phyloP scores from a whole-genome alignment of 2,888 invertebrate species.

The Epinotia brunnichana region DNA sequence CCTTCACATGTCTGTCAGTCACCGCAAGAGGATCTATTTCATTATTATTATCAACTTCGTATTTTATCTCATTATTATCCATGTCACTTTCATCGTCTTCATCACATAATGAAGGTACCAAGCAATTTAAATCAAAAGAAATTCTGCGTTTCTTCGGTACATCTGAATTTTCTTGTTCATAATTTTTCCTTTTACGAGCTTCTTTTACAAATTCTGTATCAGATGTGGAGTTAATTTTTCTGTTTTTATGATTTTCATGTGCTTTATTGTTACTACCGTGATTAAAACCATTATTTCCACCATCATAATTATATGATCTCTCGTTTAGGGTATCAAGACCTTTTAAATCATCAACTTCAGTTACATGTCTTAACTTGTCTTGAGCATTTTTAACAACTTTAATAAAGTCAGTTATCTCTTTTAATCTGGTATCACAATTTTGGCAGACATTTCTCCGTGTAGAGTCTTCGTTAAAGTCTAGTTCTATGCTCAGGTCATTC shows the following conservation, averaged over 20 bases:
- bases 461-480: background rate
- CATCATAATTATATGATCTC: background rate
- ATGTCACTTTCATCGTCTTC: background rate
- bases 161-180: background rate
- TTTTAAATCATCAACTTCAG: background rate
- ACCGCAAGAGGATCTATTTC: background rate
- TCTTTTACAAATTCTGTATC: background rate
- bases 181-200: background rate
- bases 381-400: slow-evolving; percentile 3
- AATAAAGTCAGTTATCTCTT: background rate
- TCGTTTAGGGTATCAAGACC: background rate
- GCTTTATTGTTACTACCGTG: background rate
- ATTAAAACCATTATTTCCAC: background rate
- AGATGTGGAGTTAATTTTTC: background rate
- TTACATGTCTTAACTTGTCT: background rate
- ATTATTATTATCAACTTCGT: background rate
- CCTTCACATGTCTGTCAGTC: background rate
- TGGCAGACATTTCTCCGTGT: background rate
- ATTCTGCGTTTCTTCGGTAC: background rate
- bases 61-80: background rate
- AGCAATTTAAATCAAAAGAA: background rate
- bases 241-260: background rate
- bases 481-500: background rate
- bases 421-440: background rate
- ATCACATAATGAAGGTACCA: background rate